Conservation (phyloP, 2,797 vertebrate genomes). For the Acropternis orthonyx region DNA sequence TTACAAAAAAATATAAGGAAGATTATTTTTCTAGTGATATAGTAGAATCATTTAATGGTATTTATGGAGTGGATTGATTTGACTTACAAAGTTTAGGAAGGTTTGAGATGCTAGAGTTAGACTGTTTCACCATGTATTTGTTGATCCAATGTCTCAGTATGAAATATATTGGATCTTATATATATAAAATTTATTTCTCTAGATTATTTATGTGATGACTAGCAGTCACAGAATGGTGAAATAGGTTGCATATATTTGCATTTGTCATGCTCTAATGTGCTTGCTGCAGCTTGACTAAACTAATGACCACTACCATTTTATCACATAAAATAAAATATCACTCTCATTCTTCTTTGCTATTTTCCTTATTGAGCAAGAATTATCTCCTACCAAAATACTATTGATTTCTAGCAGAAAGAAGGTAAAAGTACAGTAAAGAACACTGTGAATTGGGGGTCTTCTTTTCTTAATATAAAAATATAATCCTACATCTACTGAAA, state of each 20-base stretch:
- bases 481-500: not conserved
- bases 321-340: not conserved
- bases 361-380: not conserved
- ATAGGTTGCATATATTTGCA: constrained; percentile 3
- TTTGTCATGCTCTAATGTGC: not conserved
- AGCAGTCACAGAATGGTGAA: constrained; percentile 25
- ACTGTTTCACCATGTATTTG: not conserved
- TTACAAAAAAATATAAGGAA: not conserved
- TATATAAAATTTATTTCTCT: constrained; percentile 33
- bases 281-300: constrained; percentile 10
- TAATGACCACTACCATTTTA: constrained; percentile 9
- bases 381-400: not conserved
- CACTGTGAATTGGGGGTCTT: fast-evolving
- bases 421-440: not conserved
- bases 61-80: not conserved
- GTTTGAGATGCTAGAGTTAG: not conserved
- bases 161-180: constrained; percentile 13
- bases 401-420: not conserved
- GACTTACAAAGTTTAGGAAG: not conserved
- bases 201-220: constrained; percentile 8
- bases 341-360: not conserved
- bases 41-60: not conserved
- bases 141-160: not conserved
- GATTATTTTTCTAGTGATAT: not conserved
- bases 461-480: not conserved